Percentiles rank a stretch among this genome's conserved stretches.
These are phyloP conservation scores for Pycnomerus fuliginosus DNA, from an alignment of 2,888 invertebrate genomes.

Conservation along the genomic window DNA sequence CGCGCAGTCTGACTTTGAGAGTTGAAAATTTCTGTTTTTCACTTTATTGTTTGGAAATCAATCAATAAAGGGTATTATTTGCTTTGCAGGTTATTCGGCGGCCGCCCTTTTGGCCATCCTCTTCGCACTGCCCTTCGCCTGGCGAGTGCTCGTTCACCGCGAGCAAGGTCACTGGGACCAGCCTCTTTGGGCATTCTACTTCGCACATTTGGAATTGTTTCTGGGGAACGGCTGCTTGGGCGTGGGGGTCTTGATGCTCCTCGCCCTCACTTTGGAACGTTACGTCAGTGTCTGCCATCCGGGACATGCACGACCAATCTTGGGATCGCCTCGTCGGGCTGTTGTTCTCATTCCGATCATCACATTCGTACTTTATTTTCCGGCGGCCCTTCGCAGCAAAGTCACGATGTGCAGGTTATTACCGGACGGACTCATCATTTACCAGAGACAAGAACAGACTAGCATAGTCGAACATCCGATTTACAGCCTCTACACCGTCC, in stretches of 20 bases:
- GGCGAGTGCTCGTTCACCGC: conserved; percentile 65
- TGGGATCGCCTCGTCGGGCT: conserved; percentile 62
- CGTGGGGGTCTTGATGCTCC: conserved; percentile 74
- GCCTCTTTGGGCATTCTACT: conserved; percentile 66
- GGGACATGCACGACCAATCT: conserved; percentile 63
- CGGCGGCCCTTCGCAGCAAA: conserved; percentile 65
- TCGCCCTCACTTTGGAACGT: conserved; percentile 71
- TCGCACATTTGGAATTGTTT: conserved; percentile 69
- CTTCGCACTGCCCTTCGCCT: conserved; percentile 68
- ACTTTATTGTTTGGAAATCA: background rate
- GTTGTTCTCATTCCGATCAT: conserved; percentile 64
- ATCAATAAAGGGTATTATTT: conserved; percentile 3
- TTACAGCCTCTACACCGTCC: conserved; percentile 60
- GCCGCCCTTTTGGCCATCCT: conserved; percentile 72
- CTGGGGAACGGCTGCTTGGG: conserved; percentile 72
- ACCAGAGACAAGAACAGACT: conserved; percentile 53
- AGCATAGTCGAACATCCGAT: conserved; percentile 44
- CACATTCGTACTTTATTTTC: conserved; percentile 68
- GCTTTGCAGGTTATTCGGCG: conserved; percentile 68
- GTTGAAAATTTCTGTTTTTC: background rate
- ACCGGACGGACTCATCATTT: conserved; percentile 58
- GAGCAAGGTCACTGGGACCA: conserved; percentile 66
- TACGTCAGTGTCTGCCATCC: conserved; percentile 76
- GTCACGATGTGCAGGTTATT: conserved; percentile 52
- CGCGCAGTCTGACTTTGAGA: background rate